phyloP scores from a whole-genome alignment of 2,888 invertebrate genomes.

The Erynnis tages region DNA sequence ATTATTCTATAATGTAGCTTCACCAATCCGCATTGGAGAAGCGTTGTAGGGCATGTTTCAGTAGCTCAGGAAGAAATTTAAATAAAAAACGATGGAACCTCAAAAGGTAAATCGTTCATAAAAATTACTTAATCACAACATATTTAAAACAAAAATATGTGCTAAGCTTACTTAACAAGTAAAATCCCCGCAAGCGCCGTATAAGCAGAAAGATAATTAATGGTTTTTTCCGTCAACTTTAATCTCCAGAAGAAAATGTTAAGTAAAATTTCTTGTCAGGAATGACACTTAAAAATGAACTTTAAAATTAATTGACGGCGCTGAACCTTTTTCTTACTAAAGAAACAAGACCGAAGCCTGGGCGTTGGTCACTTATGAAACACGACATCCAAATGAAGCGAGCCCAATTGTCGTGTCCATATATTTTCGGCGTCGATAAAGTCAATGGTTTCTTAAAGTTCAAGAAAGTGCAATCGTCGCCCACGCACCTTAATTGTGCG shows the following conservation, averaged over 20 bases:
- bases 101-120: too few species aligned
- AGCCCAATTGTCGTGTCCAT: slow-evolving; percentile 20
- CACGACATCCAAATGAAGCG: slow-evolving; percentile 13
- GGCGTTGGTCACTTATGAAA: slow-evolving; percentile 16
- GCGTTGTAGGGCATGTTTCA: too few species aligned
- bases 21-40: too few species aligned
- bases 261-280: slow-evolving; percentile 4
- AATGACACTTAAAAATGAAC: not conserved
- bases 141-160: too few species aligned
- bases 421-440: slow-evolving; percentile 31
- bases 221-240: not conserved
- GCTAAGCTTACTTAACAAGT: too few species aligned
- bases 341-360: slow-evolving; percentile 6
- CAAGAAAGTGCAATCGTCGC: slow-evolving; percentile 51
- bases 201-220: too few species aligned
- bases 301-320: not conserved
- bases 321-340: slow-evolving; percentile 1
- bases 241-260: not conserved
- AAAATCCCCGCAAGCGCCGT: too few species aligned
- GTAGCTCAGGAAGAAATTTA: too few species aligned
- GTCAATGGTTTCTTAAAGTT: slow-evolving; percentile 36
- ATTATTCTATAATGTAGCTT: too few species aligned
- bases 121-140: too few species aligned
- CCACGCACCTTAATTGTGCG: slow-evolving; percentile 48
- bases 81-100: too few species aligned